Conservation (phyloP, 1,140 invertebrate species). For the Nixonia krombeini region DNA sequence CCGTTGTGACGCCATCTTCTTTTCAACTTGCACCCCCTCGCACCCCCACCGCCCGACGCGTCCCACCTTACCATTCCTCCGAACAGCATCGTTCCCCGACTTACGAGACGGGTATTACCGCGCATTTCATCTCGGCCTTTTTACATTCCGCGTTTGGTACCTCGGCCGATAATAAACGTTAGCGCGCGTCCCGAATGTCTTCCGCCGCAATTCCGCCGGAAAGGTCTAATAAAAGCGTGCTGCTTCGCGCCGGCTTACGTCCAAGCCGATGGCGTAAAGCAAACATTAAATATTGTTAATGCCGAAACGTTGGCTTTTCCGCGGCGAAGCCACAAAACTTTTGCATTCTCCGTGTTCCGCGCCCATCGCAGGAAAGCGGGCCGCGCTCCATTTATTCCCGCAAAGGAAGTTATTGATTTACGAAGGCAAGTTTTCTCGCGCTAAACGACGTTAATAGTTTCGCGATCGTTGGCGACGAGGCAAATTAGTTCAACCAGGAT, state of each 20-base stretch:
- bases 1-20: constrained; percentile 31
- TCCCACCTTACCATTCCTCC: constrained; percentile 6
- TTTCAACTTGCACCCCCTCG: not conserved
- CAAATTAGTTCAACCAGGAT: constrained; percentile 43
- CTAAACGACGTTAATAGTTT: too few relatives aligned
- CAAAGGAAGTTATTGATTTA: too few relatives aligned
- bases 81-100: constrained; percentile 11
- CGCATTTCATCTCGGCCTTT: constrained; percentile 33
- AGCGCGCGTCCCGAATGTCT: constrained; percentile 16
- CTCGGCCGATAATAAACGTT: constrained; percentile 32
- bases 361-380: too few relatives aligned
- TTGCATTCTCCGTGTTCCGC: too few relatives aligned
- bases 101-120: constrained; percentile 42
- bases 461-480: too few relatives aligned
- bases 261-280: constrained; percentile 10
- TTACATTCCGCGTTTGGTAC: constrained; percentile 27
- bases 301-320: too few relatives aligned
- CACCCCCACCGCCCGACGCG: constrained; percentile 11
- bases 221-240: constrained; percentile 35
- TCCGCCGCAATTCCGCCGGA: constrained; percentile 7
- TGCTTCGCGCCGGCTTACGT: constrained; percentile 14
- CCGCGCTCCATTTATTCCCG: too few relatives aligned
- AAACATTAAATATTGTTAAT: constrained; percentile 12
- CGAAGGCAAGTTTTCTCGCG: too few relatives aligned
- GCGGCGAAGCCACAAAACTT: too few relatives aligned